Base-by-base conservation (phyloP, 2,113 vertebrate species). In the Kryptolebias marmoratus region DNA sequence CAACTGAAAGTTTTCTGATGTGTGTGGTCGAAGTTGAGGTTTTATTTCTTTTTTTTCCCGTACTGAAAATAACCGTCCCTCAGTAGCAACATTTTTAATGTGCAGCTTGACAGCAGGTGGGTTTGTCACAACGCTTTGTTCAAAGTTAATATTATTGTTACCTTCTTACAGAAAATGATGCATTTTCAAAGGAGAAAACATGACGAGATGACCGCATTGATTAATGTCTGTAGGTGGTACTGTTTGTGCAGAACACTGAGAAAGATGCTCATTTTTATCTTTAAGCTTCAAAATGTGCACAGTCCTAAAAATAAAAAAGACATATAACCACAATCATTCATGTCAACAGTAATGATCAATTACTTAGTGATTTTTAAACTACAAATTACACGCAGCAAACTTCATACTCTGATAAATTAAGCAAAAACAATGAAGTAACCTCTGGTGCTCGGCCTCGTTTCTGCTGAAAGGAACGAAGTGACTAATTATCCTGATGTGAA, bases 401-500 rank as follows among this genome's bases (percentile, higher is more conserved):
- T 31, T 47, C 32, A 36, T 42, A 39, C 49, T 39, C 18, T 62
- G 32, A 59, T 22, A 22, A 67, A 54, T 14, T 42, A 13, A 4
- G 8, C 31, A 72, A 66, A 73, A 65, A 11, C 31, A 1, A 59
- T 15, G 30, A 16, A 65, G 65, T 54, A 66, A 70, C 22, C n/a
- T 53, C 32, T 42, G 3, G 3, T 57, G 57, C 27, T 27, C 47
- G 5, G 7, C 49, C 54, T 49, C 31, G 2, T 11, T 70, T 32
- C 53, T 39, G 10, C 64, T 50, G 5, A 48, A 63, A 64, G 52
- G 72, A 73, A 32, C 47, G 39, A 72, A 70, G 30, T 60, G 49
- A 42, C 49, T 80, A 80, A 86, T 76, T 71, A 78, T 78, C 65
- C n/a, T 78, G 31, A 70, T 78, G 62, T 72, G 75, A 75, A 36